Percentiles rank a stretch among this genome's conserved stretches.
Evolutionary conservation across 2,888 invertebrate genomes (phyloP).

Genomic region (Eurytoma adleriae): DNA sequence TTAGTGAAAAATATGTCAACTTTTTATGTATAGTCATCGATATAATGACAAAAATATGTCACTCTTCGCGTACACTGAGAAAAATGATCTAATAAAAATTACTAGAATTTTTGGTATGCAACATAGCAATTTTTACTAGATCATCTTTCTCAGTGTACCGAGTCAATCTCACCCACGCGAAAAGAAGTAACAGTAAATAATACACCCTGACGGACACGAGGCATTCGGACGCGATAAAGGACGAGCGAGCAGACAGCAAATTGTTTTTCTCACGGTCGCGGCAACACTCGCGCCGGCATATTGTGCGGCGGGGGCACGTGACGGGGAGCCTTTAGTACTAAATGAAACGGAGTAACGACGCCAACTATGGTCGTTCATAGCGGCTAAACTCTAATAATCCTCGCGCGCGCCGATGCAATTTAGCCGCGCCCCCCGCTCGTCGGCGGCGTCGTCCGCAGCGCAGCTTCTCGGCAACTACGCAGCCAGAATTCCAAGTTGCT

Average conservation of each 20-base stretch:
- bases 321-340: slow-evolving; percentile 17
- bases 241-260: background rate
- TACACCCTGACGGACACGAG: background rate
- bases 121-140: too few relatives aligned
- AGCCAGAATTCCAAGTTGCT: slow-evolving; percentile 36
- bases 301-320: slow-evolving; percentile 13
- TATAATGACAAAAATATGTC: too few relatives aligned
- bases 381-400: slow-evolving; percentile 47
- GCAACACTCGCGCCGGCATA: background rate
- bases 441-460: background rate
- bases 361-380: slow-evolving; percentile 28
- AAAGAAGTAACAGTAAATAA: background rate
- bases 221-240: background rate
- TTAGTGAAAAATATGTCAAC: too few relatives aligned
- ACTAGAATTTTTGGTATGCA: too few relatives aligned
- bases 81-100: too few relatives aligned
- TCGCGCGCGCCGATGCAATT: slow-evolving; percentile 41
- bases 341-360: slow-evolving; percentile 40
- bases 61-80: too few relatives aligned
- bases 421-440: background rate
- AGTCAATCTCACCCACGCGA: background rate
- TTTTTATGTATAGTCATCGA: too few relatives aligned
- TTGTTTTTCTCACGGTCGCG: background rate
- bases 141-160: background rate
- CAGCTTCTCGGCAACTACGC: slow-evolving; percentile 30